These are phyloP conservation scores for Parauchenoglanis punctatus DNA, from an alignment of 2,797 vertebrate genomes.

Conservation along the genomic window DNA sequence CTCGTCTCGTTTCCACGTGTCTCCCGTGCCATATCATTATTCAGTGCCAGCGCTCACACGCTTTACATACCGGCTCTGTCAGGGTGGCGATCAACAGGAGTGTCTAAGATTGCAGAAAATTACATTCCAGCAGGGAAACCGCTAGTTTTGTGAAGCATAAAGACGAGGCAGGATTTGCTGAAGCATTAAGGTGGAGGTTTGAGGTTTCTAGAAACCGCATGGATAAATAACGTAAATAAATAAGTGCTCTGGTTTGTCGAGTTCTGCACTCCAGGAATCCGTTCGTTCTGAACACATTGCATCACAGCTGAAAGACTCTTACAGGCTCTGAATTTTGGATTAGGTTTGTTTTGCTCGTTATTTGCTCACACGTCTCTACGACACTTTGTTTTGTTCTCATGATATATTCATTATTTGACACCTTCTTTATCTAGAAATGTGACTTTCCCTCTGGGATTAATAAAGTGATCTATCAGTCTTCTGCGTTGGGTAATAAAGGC, in stretches of 20 bases:
- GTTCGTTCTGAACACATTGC: not conserved
- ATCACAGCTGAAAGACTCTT: not conserved
- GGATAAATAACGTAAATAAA: conserved; percentile 63
- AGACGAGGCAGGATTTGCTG: conserved; percentile 39
- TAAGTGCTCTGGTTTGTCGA: conserved; percentile 55
- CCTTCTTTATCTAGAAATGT: not conserved
- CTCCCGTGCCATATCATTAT: conserved; percentile 44
- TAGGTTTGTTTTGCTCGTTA: not conserved
- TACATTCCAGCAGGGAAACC: conserved; percentile 57
- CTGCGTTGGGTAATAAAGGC: too few species aligned
- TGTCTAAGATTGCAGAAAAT: conserved; percentile 55
- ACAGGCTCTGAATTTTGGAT: not conserved
- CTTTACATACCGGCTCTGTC: conserved; percentile 20
- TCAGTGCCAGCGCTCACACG: conserved; percentile 29
- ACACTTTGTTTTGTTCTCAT: not conserved
- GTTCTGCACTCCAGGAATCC: conserved; percentile 12
- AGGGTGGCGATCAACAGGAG: conserved; percentile 29
- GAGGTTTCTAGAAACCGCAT: conserved; percentile 42
- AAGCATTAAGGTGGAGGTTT: conserved; percentile 24
- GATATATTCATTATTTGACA: not conserved
- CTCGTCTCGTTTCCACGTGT: conserved; percentile 2
- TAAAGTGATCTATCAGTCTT: too few species aligned
- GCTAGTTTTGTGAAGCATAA: conserved; percentile 52
- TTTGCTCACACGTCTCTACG: not conserved
- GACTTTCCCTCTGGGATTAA: not conserved